Percentiles rank a stretch among this genome's conserved stretches.
phyloP scores from a whole-genome alignment of 2,797 vertebrate species.

The Acanthurus lineatus region DNA sequence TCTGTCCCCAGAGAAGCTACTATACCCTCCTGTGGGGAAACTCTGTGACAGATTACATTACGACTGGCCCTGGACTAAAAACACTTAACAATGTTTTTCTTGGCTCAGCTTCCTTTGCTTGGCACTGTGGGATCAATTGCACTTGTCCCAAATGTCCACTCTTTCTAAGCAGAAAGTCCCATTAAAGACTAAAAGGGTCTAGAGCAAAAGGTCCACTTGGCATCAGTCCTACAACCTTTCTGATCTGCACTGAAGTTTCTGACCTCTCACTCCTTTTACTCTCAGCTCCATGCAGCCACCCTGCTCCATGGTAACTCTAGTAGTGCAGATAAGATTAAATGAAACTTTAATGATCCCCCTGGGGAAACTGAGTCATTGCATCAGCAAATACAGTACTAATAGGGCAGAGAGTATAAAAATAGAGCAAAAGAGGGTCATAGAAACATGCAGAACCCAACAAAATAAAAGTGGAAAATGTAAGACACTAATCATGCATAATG shows the following conservation, averaged over 20 bases:
- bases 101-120: constrained; percentile 50
- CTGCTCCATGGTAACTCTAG: constrained; percentile 15
- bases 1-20: constrained; percentile 22
- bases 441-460: background rate
- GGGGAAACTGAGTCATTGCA: constrained; percentile 29
- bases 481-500: background rate
- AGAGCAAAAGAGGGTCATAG: constrained; percentile 1
- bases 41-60: constrained; percentile 47
- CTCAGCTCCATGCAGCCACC: constrained; percentile 10
- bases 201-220: constrained; percentile 44
- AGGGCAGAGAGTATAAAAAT: constrained; percentile 20
- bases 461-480: background rate
- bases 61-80: constrained; percentile 21
- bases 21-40: constrained; percentile 27
- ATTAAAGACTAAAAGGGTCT: constrained; percentile 59
- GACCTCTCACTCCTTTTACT: constrained; percentile 33
- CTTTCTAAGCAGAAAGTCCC: constrained; percentile 41
- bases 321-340: constrained; percentile 49
- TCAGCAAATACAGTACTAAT: constrained; percentile 42
- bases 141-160: constrained; percentile 48
- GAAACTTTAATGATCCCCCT: constrained; percentile 45
- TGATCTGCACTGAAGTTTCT: constrained; percentile 33
- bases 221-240: constrained; percentile 33
- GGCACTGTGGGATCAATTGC: constrained; percentile 59
- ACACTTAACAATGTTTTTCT: constrained; percentile 46